Conservation (phyloP, 2,888 invertebrate genomes). For the Machimus atricapillus region DNA sequence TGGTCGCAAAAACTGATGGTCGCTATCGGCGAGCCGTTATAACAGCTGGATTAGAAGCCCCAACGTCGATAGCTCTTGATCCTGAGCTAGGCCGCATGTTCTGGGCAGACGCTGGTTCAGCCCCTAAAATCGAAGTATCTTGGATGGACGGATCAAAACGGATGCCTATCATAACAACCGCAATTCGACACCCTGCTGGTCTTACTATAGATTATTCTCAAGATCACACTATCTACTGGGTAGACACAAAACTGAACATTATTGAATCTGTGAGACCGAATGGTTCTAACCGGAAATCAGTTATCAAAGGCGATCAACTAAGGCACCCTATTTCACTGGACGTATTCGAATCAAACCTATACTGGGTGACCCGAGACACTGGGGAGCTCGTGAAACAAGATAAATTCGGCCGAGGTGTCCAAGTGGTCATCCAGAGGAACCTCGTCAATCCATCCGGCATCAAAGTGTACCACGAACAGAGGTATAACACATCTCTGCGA, state of each 20-base stretch:
- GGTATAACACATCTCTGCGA: slow-evolving; percentile 78
- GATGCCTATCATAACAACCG: slow-evolving; percentile 79
- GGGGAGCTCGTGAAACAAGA: slow-evolving; percentile 90
- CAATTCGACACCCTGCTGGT: slow-evolving; percentile 86
- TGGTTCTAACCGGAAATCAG: slow-evolving; percentile 76
- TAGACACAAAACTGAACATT: slow-evolving; percentile 88
- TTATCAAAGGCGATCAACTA: slow-evolving; percentile 76
- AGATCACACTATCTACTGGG: slow-evolving; percentile 93
- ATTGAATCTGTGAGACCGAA: slow-evolving; percentile 87
- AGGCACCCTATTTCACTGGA: slow-evolving; percentile 87
- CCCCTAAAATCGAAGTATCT: slow-evolving; percentile 90
- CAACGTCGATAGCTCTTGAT: slow-evolving; percentile 88
- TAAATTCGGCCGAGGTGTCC: slow-evolving; percentile 95
- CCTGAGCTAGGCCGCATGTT: slow-evolving; percentile 85
- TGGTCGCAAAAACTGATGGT: slow-evolving; percentile 90
- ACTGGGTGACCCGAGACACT: slow-evolving; percentile 90
- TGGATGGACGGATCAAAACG: slow-evolving; percentile 98
- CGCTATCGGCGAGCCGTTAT: slow-evolving; percentile 84
- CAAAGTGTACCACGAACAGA: slow-evolving; percentile 82
- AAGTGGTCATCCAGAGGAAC: slow-evolving; percentile 81
- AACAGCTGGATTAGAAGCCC: slow-evolving; percentile 80
- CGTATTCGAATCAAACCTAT: slow-evolving; percentile 91
- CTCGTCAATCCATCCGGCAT: slow-evolving; percentile 87
- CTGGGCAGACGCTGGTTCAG: slow-evolving; percentile 92
- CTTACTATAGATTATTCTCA: slow-evolving; percentile 89